Evolutionary conservation across 2,888 invertebrate genomes (phyloP).

Genomic region (Hypena proboscidalis): DNA sequence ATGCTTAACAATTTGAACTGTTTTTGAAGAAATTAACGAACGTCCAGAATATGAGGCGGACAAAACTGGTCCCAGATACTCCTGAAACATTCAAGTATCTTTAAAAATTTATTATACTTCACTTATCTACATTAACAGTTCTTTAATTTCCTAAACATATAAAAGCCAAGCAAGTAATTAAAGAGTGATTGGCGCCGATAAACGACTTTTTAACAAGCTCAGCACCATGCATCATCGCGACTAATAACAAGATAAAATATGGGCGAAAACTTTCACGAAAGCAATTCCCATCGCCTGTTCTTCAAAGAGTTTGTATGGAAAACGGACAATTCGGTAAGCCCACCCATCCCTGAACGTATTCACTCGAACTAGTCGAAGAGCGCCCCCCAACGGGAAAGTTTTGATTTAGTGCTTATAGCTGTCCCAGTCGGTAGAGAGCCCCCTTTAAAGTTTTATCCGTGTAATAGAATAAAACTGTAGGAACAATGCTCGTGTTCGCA

Average conservation of each 20-base stretch:
- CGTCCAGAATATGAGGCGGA: too few relatives aligned
- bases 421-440: conserved; percentile 67
- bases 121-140: not conserved
- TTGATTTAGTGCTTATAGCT: conserved; percentile 84
- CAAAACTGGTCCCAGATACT: too few relatives aligned
- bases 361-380: conserved; percentile 68
- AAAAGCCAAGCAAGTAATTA: conserved; percentile 28
- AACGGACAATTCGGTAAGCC: conserved; percentile 62
- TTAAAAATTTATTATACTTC: not conserved
- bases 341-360: conserved; percentile 65
- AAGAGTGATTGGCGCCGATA: conserved; percentile 23
- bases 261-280: conserved; percentile 48
- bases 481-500: conserved; percentile 72
- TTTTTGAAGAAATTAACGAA: conserved; percentile 5
- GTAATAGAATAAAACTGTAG: conserved; percentile 83
- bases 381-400: conserved; percentile 75
- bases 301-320: conserved; percentile 62
- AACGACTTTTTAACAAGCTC: conserved; percentile 17
- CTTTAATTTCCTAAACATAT: conserved; percentile 3
- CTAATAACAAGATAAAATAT: conserved; percentile 51
- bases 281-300: conserved; percentile 56
- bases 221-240: conserved; percentile 34
- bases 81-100: too few relatives aligned
- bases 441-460: conserved; percentile 80
- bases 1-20: conserved; percentile 42